Conservation (phyloP, 30 jellyfish, hydroid and myxozoan genomes). For the Pelagia noctiluca region DNA sequence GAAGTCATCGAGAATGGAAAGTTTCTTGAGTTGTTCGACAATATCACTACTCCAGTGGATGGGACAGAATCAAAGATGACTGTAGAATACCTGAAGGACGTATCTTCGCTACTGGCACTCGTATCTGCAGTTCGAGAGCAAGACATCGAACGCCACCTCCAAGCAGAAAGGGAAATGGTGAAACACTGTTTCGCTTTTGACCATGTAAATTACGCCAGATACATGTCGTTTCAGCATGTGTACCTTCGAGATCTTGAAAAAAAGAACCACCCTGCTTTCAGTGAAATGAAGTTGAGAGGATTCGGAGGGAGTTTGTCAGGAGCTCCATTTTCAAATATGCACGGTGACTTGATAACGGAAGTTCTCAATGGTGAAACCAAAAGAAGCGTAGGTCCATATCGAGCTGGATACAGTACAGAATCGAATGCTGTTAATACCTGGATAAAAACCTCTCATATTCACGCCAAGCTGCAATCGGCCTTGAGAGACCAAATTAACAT, state of each 20-base stretch:
- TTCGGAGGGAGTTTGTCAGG: conserved; percentile 61
- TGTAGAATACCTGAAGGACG: conserved; percentile 47
- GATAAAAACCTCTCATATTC: conserved; percentile 32
- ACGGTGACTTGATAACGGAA: conserved; percentile 21
- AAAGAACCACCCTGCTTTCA: conserved; percentile 21
- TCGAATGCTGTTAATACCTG: conserved; percentile 20
- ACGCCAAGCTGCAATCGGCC: conserved; percentile 13
- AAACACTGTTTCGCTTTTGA: conserved; percentile 51
- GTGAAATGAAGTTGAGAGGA: conserved; percentile 16
- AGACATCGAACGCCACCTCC: conserved; percentile 29
- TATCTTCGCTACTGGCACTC: conserved; percentile 33
- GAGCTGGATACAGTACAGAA: conserved; percentile 51
- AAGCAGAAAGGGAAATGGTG: conserved; percentile 37
- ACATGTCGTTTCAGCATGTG: too few relatives aligned
- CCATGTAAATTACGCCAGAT: conserved; percentile 49
- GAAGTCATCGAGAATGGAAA: not conserved
- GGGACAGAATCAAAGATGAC: conserved; percentile 54
- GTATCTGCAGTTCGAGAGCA: conserved; percentile 38
- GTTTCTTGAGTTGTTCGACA: conserved; percentile 9
- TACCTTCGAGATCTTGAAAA: conserved; percentile 23
- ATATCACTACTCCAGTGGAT: conserved; percentile 7
- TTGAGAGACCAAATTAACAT: conserved; percentile 39
- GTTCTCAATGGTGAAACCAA: conserved; percentile 58
- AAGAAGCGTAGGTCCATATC: conserved; percentile 38
- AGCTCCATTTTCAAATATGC: conserved; percentile 28